Base-by-base conservation (phyloP, 1,140 invertebrate species). In the Zeugodacus cucurbitae region DNA sequence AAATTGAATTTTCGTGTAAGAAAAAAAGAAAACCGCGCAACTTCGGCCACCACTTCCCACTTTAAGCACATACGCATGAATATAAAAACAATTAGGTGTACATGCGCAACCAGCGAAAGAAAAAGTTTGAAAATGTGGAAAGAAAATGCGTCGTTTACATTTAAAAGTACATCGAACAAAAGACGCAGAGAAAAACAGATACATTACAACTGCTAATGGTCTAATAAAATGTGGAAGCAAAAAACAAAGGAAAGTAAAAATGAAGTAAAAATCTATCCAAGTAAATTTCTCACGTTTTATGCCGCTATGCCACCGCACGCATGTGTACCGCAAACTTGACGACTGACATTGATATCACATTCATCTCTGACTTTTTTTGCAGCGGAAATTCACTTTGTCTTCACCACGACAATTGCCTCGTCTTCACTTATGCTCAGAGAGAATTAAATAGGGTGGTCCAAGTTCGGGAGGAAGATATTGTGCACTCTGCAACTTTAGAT, bases 251-350 rank as follows among this genome's bases (percentile, higher is more conserved):
- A 82, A 82, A 82, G 74, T 82, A 82, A 82, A 82, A 54, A 82
- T 82, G n/a, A n/a, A n/a, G n/a, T n/a, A n/a, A n/a, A n/a, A n/a
- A n/a, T 82, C 74, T 82, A 29, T 82, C 11, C 22, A 17, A 82
- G 41, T 48, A 48, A 82, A 82, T 82, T 82, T 82, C 74, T 82
- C 74, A 82, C 74, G 74, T 82, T 82, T 44, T 82, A 26, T 48
- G 22, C 26, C 41, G 44, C 44, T 41, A 82, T 44, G 74, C 74
- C 37, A 82, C 74, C 74, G 8, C 74, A 82, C 41, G 74, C 74
- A 82, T 82, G 44, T 41, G 29, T 26, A 26, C 74, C 74, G 14
- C 74, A 82, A 78, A 82, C 74, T 48, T 82, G 74, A 48, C 26
- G 34, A 82, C 74, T 82, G 74, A 48, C 37, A 82, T 82, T 82